Conservation (phyloP, 2,113 vertebrate genomes). For the Megalops atlanticus region DNA sequence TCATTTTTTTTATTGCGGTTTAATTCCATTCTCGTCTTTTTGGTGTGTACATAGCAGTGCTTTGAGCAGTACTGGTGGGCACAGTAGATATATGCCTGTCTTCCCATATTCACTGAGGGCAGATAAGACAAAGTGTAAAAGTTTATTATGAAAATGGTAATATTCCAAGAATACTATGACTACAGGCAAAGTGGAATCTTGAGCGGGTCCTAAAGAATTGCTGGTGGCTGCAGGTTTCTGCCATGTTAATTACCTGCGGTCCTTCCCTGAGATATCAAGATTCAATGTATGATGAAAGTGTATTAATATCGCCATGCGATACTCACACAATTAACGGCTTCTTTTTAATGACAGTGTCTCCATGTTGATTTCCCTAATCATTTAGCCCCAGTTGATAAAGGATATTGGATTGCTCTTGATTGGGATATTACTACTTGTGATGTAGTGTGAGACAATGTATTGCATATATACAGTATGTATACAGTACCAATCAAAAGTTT, state of each 20-base stretch:
- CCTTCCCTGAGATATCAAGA: neutral
- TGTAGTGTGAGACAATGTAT: no score
- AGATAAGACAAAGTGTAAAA: neutral
- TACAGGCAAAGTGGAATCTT: neutral
- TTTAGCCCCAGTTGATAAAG: neutral
- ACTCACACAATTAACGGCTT: no score
- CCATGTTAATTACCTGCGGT: neutral
- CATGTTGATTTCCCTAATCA: neutral
- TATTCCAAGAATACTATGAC: neutral
- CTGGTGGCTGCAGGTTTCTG: neutral
- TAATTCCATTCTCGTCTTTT: conserved; percentile 62
- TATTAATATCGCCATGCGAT: neutral
- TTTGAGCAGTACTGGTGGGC: conserved; percentile 30
- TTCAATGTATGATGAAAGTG: neutral
- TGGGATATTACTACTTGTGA: neutral
- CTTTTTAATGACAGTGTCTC: neutral
- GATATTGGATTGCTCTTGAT: neutral
- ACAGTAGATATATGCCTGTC: conserved; percentile 36
- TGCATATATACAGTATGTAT: no score
- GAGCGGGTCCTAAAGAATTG: neutral
- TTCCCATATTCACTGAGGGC: neutral
- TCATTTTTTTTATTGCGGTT: conserved; percentile 55
- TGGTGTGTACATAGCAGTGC: conserved; percentile 44
- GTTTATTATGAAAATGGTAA: neutral
- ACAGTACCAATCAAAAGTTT: no score